Evolutionary conservation across 1,140 invertebrate species (phyloP), one percentile per base, ranked within the genome.

Genomic region (Bradysia coprophila): DNA sequence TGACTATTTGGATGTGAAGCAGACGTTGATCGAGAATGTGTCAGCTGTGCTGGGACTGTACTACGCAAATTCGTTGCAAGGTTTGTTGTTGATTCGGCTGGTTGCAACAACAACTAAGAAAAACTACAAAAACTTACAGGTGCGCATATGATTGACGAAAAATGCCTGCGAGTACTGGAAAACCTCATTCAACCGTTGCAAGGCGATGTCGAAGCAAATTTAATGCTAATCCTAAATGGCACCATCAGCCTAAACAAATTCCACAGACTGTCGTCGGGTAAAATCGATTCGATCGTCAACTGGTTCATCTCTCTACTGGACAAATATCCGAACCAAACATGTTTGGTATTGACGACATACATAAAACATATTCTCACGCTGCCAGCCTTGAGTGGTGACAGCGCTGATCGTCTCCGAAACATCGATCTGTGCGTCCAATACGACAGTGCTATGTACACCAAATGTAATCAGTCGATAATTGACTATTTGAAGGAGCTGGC

Each of bases 401-500:
- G 9, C 2, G 45, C 38, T 0, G 54, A 59, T 34, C 51, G 49
- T 11, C 53, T 52, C 42, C 48, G 57, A 1, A 53, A 54, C 16
- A 48, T 60, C 34, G 53, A 50, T 13, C 57, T 55, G 48, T 57
- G 56, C 4, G 57, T 56, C 23, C 57, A 60, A 46, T 60, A 60
- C 34, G 57, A 60, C 48, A 48, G 55, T 11, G 52, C 50, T 11
- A 51, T 60, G 2, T 59, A 47, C 38, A 49, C 50, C 13, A 57
- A 55, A 18, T 60, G 57, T 31, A 59, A 59, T 21, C 51, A 56
- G 41, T 57, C 55, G 0, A 48, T 54, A n/a, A 34, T 51, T 1
- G 48, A 51, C 13, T 51, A 51, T 18, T 39, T 60, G 5, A 42
- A 50, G 4, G 42, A 54, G 5, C 21, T 38, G 11, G 46, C 51